Evolutionary conservation across 1,140 invertebrate genomes (phyloP).

Genomic region (Probaryconus sp.): DNA sequence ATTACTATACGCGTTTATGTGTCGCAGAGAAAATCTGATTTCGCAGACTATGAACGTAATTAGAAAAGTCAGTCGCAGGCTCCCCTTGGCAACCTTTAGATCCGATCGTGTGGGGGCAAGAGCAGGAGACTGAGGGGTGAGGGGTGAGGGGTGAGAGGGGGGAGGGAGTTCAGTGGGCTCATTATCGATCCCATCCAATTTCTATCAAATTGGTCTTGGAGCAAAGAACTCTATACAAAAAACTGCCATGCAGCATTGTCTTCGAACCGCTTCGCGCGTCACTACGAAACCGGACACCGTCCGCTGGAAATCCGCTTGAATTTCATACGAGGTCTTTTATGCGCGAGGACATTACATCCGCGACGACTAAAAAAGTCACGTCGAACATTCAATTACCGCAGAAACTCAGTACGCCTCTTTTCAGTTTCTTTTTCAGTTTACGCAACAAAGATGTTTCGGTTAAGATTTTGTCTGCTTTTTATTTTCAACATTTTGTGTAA

Average conservation of each 20-base stretch:
- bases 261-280: neutral
- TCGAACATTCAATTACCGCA: slow-evolving; percentile 34
- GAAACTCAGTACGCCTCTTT: slow-evolving; percentile 30
- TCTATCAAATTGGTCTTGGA: neutral
- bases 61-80: slow-evolving; percentile 22
- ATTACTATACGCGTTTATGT: slow-evolving; percentile 17
- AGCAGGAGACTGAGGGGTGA: too few relatives aligned
- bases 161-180: neutral
- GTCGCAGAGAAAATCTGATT: slow-evolving; percentile 21
- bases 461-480: too few relatives aligned
- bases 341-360: neutral
- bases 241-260: neutral
- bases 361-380: slow-evolving; percentile 27
- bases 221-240: neutral
- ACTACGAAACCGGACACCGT: slow-evolving; percentile 24
- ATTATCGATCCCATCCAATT: slow-evolving; percentile 1
- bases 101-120: too few relatives aligned
- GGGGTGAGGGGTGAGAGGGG: too few relatives aligned
- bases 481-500: too few relatives aligned
- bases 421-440: too few relatives aligned
- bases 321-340: slow-evolving; percentile 22
- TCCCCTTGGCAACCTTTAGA: slow-evolving; percentile 18
- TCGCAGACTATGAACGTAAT: neutral
- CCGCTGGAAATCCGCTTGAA: slow-evolving; percentile 22
- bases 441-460: neutral